These are phyloP conservation scores for Oreocharis arfaki DNA, from an alignment of 2,113 vertebrate species.

Conservation along the genomic window DNA sequence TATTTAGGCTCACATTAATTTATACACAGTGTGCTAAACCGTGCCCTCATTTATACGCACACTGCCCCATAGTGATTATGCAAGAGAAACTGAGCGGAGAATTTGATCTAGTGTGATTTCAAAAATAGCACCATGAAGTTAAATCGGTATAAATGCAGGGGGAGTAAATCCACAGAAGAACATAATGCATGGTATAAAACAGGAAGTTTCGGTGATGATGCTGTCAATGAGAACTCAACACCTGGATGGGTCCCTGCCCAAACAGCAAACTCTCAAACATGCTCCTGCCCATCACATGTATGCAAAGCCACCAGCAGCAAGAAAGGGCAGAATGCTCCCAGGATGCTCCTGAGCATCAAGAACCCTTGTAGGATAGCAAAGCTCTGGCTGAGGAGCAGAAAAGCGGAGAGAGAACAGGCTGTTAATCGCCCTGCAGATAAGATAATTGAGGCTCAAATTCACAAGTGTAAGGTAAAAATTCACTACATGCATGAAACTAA, in stretches of 20 bases:
- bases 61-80: not conserved
- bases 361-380: not conserved
- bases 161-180: not conserved
- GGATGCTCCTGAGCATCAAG: not conserved
- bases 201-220: not conserved
- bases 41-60: not conserved
- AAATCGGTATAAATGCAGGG: not conserved
- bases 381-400: not conserved
- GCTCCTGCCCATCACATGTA: not conserved
- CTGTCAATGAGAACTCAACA: not conserved
- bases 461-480: conserved; percentile 48
- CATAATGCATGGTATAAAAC: not conserved
- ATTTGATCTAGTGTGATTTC: conserved; percentile 33
- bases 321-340: not conserved
- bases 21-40: not conserved
- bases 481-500: conserved; percentile 17
- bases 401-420: not conserved
- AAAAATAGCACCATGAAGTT: conserved; percentile 23
- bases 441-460: conserved; percentile 47
- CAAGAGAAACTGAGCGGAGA: conserved; percentile 13
- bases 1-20: not conserved
- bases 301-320: not conserved
- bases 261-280: not conserved
- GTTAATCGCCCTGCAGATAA: conserved; percentile 7
- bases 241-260: not conserved